Base-by-base conservation (phyloP, 1,140 invertebrate genomes). In the Cyclina sinensis region DNA sequence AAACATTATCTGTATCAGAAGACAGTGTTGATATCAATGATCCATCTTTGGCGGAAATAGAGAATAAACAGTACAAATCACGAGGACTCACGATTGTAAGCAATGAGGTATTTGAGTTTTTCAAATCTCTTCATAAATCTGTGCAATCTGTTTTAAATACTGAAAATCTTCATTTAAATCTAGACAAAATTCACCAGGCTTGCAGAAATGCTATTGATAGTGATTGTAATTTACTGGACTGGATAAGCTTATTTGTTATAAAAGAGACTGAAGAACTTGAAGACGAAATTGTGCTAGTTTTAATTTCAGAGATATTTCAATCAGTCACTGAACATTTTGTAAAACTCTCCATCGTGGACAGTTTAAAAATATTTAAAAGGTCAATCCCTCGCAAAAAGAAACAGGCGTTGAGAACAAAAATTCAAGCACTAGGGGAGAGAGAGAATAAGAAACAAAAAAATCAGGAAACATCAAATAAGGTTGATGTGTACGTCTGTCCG, bases 241-340 rank as follows among this genome's bases (percentile, higher is more conserved):
- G 82, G 81, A 70, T 89, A 27, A 43, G 18, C 18, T 73, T 89
- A 54, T 89, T 89, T 80, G 27, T 9, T 70, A 27, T 27, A 21
- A 18, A 18, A 21, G 48, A 80, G 16, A 65, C 79, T 80, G 74
- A 80, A 39, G 62, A 43, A 14, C 70, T 73, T 62, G 65, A 81
- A 68, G 51, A 90, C 68, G 84, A 90, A 82, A 37, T 89, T n/a
- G 57, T 86, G 30, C 18, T 89, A 18, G 62, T 43, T 16, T 43
- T 89, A 16, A 59, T 80, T 24, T 43, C 78, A n/a, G 82, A 86
- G 9, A 43, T 89, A 18, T 86, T 70, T 62, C 5, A 70, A 11
- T 74, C 76, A 24, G 46, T 86, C 4, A 90, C 62, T 14, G 89
- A 82, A 76, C 79, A 90, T 65, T 90, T 90, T 68, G 11, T 86